Evolutionary conservation across 1,140 invertebrate genomes (phyloP), one percentile per base, ranked within the genome.

Genomic region (Diorhabda carinulata): DNA sequence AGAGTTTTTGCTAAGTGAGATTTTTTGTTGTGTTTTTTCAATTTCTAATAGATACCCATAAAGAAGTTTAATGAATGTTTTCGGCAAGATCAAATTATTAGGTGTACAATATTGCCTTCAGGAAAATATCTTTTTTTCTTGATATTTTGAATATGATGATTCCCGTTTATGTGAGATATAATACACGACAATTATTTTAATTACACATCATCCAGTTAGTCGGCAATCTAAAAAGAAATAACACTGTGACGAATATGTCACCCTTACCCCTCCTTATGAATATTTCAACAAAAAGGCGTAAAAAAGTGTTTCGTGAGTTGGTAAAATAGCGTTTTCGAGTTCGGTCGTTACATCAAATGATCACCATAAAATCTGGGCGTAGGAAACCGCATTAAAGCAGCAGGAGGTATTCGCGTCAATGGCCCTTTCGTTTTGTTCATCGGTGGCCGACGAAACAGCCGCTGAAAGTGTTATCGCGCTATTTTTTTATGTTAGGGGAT

Each of bases 281-380:
- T 52, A 52, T 52, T 52, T 52, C 47, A 52, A 52, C 47, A n/a
- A 52, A 52, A 52, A 52, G 47, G 47, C 47, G 47, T 52, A 52
- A 52, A 52, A 25, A 52, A 52, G 47, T 52, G 47, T 52, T 52
- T 52, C 47, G 47, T 52, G 47, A 52, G 47, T 52, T 52, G n/a
- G 47, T 52, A 52, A 52, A 52, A 52, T 52, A n/a, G 47, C 47
- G 47, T 52, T 52, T 52, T 52, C 47, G 47, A 52, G 47, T n/a
- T 52, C n/a, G 47, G 47, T 52, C 47, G 47, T 52, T 52, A 52
- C 47, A 52, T 52, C 47, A 52, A 52, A 52, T 52, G 47, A 52
- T 52, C 47, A 52, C 47, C 47, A 52, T 52, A 52, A 52, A 52
- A 52, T 52, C 47, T 52, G 47, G n/a, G 47, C 47, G 47, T 52